Evolutionary conservation across 2,797 vertebrate genomes (phyloP).

Genomic region (Pangasius krempfi): DNA sequence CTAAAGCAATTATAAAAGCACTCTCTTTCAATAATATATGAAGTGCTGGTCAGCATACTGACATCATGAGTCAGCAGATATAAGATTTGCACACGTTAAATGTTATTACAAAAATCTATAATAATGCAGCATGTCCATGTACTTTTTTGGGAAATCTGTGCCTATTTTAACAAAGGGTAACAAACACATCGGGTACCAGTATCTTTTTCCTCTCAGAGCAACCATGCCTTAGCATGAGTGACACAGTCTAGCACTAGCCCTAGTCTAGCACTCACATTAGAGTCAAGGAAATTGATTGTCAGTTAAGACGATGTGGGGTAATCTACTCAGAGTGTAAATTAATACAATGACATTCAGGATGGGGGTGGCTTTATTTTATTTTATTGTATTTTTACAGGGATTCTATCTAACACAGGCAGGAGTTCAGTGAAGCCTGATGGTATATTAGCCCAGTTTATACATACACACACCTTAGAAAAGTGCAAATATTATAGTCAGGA

Average conservation of each 20-base stretch:
- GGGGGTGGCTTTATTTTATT: neutral
- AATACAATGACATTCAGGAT: neutral
- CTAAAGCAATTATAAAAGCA: slow-evolving; percentile 7
- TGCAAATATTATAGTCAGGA: neutral
- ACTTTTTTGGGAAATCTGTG: neutral
- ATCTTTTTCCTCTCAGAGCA: neutral
- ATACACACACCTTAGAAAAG: neutral
- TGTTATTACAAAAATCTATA: neutral
- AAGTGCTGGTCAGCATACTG: neutral
- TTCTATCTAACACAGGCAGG: neutral
- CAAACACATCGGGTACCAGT: neutral
- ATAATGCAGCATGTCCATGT: neutral
- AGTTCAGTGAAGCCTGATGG: neutral
- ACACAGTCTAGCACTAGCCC: slow-evolving; percentile 66
- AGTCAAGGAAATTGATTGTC: slow-evolving; percentile 86
- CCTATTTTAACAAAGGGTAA: neutral
- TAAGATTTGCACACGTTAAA: neutral
- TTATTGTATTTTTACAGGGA: neutral
- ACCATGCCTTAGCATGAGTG: slow-evolving; percentile 55
- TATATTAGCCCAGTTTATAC: neutral
- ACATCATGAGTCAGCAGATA: neutral
- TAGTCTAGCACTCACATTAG: slow-evolving; percentile 78
- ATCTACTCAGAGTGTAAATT: slow-evolving; percentile 70
- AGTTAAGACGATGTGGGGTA: slow-evolving; percentile 80
- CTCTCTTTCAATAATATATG: slow-evolving; percentile 6